Conservation (phyloP, 2,888 invertebrate species). For the Eupsilia transversa region DNA sequence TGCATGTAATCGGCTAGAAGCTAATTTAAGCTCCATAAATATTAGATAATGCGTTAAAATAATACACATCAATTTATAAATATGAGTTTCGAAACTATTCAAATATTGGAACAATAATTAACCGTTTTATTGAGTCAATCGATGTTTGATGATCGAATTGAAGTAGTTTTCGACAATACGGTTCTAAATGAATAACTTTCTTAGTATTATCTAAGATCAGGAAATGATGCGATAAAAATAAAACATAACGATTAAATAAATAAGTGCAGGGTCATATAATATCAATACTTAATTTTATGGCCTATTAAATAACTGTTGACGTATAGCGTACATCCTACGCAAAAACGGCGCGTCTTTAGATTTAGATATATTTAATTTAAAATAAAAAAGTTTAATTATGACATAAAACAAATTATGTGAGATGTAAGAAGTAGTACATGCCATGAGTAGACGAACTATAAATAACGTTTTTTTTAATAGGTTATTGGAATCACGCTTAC, state of each 20-base stretch:
- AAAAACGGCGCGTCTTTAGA: not conserved
- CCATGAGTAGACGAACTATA: too few relatives aligned
- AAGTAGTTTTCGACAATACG: conserved; percentile 1
- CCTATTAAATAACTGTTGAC: conserved; percentile 28
- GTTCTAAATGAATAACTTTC: not conserved
- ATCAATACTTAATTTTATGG: conserved; percentile 19
- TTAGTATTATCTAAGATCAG: conserved; percentile 4
- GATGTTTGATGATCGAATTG: conserved; percentile 1
- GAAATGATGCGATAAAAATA: conserved; percentile 4
- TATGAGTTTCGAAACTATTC: not conserved
- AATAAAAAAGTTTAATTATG: not conserved
- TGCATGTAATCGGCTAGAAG: not conserved
- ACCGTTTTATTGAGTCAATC: conserved; percentile 12
- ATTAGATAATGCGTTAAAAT: not conserved
- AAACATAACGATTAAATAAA: conserved; percentile 24
- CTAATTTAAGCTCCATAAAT: not conserved
- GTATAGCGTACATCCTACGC: conserved; percentile 24
- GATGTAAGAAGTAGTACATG: too few relatives aligned
- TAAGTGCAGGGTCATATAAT: conserved; percentile 33
- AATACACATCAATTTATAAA: not conserved
- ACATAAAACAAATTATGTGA: not conserved
- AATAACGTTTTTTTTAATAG: too few relatives aligned
- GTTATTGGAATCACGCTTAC: too few relatives aligned
- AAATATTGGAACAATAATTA: conserved; percentile 22
- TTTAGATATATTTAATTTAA: not conserved